Conservation (phyloP, 2,113 vertebrate species). For the Solenodon paradoxus region DNA sequence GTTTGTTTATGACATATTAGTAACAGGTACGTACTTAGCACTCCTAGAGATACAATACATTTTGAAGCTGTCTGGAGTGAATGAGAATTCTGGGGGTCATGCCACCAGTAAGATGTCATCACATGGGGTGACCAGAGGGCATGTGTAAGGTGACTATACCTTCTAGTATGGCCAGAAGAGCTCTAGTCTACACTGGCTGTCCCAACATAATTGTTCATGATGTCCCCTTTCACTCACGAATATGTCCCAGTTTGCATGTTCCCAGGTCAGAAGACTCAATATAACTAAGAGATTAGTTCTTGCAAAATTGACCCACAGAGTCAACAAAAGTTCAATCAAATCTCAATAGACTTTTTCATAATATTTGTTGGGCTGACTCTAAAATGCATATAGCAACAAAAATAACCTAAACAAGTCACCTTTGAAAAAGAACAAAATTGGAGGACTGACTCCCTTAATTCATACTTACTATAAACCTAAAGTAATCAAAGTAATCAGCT, state of each 20-base stretch:
- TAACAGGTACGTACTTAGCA: constrained; percentile 6
- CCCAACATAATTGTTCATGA: not conserved
- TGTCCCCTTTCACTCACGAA: not conserved
- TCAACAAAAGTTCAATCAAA: not conserved
- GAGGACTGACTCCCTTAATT: not conserved
- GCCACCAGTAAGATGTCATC: not conserved
- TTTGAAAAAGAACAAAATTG: not conserved
- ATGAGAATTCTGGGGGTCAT: not conserved
- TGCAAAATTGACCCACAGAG: not conserved
- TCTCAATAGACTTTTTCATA: not conserved
- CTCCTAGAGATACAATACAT: not conserved
- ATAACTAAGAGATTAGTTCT: not conserved
- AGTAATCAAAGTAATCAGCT: not conserved
- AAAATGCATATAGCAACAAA: not conserved
- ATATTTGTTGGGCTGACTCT: not conserved
- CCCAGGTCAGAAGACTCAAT: not conserved
- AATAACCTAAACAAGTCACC: not conserved
- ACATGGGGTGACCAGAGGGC: not conserved
- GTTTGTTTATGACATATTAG: not conserved
- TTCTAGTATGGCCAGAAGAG: not conserved
- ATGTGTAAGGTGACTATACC: not conserved
- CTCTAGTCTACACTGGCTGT: not conserved
- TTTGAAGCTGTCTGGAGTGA: not conserved
- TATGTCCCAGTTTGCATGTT: not conserved
- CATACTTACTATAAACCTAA: not conserved